Base-by-base conservation (phyloP, 2,113 vertebrate genomes). In the Carassius gibelio region DNA sequence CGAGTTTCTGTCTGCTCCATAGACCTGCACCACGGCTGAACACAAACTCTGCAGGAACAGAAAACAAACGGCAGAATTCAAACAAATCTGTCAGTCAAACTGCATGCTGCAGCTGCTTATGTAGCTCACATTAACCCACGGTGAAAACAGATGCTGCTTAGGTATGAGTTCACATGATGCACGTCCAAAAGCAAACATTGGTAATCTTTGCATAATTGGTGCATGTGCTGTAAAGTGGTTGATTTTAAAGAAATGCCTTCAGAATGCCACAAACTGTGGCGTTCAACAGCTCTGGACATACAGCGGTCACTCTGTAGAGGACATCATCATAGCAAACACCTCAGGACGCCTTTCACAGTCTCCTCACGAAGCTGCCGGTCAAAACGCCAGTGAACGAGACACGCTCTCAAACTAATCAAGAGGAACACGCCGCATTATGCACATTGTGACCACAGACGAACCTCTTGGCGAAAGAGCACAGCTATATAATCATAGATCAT, bases 11-110 rank as follows among this genome's bases (percentile, higher is more conserved):
- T 99, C 98, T 48, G 96, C 95, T 78, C 93, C 93, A 78, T 94
- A 99, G 75, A 99, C 96, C 88, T 99, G 98, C 81, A 97, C 96
- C 91, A 99, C 97, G 17, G 96, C 97, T 14, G 97, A 96, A 81
- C 91, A 95, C 94, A 99, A 92, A 0, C 96, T 93, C 98, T 99
- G 92, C 77, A 75, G 4, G 74, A 1, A 38, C 42, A 82, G 4
- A 38, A 21, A 69, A 17, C 3, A 69, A 69, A 36, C 15, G 8
- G 14, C 15, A 69, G 30, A 69, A 8, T 69, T 36, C 3, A 68
- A 69, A 36, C 36, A 10, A 10, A 71, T 71, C 17, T 11, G 68
- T 5, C 4, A 11, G 5, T 62, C 0, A 62, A 62, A 62, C 1
- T 26, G 3, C 15, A 68, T 15, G 8, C 14, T 34, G 26, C 14